phyloP scores from a whole-genome alignment of 2,888 invertebrate genomes.

The Timema podura region DNA sequence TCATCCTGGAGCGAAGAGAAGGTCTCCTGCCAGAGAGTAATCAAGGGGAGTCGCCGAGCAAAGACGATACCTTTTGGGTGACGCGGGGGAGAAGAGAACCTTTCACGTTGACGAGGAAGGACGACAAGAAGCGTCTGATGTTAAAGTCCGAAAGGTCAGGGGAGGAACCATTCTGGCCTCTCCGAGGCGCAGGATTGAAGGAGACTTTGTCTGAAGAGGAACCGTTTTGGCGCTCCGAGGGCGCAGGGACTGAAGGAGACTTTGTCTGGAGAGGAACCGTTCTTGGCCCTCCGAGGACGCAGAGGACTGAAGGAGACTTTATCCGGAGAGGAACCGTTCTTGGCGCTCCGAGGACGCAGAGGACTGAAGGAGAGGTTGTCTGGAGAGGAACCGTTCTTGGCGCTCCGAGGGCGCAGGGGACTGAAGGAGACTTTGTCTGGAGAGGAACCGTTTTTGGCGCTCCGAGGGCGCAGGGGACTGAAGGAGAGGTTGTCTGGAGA shows the following conservation, averaged over 20 bases:
- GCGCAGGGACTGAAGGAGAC: slow-evolving; percentile 15
- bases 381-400: slow-evolving; percentile 23
- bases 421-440: slow-evolving; percentile 10
- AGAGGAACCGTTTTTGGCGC: not conserved
- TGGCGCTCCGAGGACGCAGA: slow-evolving; percentile 20
- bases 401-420: slow-evolving; percentile 18
- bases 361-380: slow-evolving; percentile 15
- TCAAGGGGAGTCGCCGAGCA: not conserved
- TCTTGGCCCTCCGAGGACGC: slow-evolving; percentile 23
- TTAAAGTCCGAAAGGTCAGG: not conserved
- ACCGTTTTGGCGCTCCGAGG: slow-evolving; percentile 22
- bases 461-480: not conserved
- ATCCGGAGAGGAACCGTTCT: slow-evolving; percentile 23
- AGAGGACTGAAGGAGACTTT: slow-evolving; percentile 12
- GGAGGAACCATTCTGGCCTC: not conserved
- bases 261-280: slow-evolving; percentile 21
- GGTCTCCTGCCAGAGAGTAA: not conserved
- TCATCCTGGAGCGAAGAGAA: slow-evolving; percentile 42
- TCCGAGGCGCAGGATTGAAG: slow-evolving; percentile 18
- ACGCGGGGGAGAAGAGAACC: slow-evolving; percentile 33
- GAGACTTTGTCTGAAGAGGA: slow-evolving; percentile 19
- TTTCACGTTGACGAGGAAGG: not conserved
- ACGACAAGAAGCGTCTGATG: not conserved
- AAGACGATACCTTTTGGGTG: slow-evolving; percentile 37
- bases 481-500: not conserved